A percentile compares a stretch with the other conserved stretches of the same genome.
Evolutionary conservation across 1,140 invertebrate species (phyloP).

Genomic region (Bombus huntii): DNA sequence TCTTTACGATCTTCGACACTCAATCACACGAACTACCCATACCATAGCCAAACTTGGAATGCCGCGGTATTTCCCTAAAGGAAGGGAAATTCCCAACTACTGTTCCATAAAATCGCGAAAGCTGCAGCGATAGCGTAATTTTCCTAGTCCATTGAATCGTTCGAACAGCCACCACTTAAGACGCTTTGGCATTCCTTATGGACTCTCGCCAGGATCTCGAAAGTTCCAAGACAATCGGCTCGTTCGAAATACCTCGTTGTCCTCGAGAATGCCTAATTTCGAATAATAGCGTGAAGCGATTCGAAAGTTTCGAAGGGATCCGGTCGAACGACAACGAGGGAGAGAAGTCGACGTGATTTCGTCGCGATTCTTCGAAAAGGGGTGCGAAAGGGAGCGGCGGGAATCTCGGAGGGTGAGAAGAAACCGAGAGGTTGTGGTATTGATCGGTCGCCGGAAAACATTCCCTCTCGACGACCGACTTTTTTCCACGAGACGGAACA

Average conservation of each 20-base stretch:
- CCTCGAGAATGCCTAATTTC: conserved; percentile 17
- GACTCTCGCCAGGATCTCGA: not conserved
- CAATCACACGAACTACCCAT: not conserved
- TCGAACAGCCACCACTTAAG: not conserved
- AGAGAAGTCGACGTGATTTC: conserved; percentile 26
- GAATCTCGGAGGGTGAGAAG: not conserved
- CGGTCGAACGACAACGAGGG: not conserved
- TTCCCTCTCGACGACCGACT: conserved; percentile 57
- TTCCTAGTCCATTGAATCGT: not conserved
- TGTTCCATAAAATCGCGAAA: not conserved
- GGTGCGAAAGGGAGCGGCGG: not conserved
- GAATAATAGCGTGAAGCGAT: not conserved
- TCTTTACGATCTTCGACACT: not conserved
- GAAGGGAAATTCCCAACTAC: no score
- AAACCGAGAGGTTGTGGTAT: conserved; percentile 47
- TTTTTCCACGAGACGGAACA: conserved; percentile 29
- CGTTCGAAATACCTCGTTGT: not conserved
- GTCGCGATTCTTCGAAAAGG: conserved; percentile 36
- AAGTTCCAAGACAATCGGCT: conserved; percentile 18
- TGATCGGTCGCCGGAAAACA: conserved; percentile 66
- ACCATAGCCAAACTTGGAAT: not conserved
- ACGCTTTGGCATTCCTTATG: not conserved
- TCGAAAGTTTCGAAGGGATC: not conserved
- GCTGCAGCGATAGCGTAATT: conserved; percentile 2
- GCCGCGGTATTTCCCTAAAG: no score